Conservation (phyloP, 2,888 invertebrate genomes). For the Troides oblongomaculatus region DNA sequence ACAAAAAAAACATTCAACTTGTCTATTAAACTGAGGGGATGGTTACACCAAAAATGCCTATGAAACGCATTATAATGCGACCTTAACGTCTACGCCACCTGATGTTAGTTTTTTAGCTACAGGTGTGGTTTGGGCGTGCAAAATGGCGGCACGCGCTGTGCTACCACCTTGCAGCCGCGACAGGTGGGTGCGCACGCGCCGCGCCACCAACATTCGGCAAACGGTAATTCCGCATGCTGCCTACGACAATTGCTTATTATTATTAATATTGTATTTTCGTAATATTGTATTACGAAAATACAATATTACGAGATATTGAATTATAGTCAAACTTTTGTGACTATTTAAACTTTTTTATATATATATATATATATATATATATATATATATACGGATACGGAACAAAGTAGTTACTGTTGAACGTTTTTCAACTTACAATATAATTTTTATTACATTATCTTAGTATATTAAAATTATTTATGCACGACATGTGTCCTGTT, state of each 20-base stretch:
- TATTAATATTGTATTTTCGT: no score
- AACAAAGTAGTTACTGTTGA: no score
- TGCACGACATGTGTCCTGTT: no score
- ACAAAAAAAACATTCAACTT: conserved; percentile 27
- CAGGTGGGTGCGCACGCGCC: conserved; percentile 54
- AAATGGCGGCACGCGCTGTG: conserved; percentile 43
- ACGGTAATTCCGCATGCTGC: conserved; percentile 62
- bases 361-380: no score
- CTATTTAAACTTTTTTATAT: no score
- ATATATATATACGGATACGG: no score
- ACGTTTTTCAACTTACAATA: no score
- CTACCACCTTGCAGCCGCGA: conserved; percentile 49
- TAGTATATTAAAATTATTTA: no score
- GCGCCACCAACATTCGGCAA: conserved; percentile 41
- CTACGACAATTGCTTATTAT: conserved; percentile 32
- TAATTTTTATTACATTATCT: no score
- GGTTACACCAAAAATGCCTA: conserved; percentile 33
- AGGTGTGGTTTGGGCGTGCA: conserved; percentile 42
- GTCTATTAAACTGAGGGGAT: conserved; percentile 23
- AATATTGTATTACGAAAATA: background rate
- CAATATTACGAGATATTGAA: background rate
- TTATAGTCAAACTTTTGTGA: background rate
- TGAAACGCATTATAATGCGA: conserved; percentile 36
- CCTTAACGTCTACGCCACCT: conserved; percentile 45
- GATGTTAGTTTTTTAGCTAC: conserved; percentile 43